These are phyloP conservation scores for Lanistes nyassanus DNA, from an alignment of 1,140 invertebrate genomes.

Conservation along the genomic window DNA sequence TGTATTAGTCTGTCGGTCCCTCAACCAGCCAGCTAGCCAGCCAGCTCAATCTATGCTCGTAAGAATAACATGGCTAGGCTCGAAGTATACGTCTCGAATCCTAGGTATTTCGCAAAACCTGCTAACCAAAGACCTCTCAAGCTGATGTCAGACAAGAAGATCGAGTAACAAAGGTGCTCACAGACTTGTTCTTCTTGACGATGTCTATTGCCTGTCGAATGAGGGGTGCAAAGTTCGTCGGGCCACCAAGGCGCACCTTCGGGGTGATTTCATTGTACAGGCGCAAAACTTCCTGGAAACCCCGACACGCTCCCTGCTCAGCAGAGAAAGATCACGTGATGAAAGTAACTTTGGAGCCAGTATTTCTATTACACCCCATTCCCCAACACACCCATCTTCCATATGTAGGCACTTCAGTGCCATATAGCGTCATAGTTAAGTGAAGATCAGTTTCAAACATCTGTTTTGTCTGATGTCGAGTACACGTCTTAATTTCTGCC, in stretches of 20 bases:
- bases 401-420: too few relatives aligned
- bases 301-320: slow-evolving; percentile 45
- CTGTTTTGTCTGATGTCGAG: too few relatives aligned
- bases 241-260: slow-evolving; percentile 65
- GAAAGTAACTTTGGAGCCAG: too few relatives aligned
- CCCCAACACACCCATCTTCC: too few relatives aligned
- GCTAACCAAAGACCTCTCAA: too few relatives aligned
- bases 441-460: too few relatives aligned
- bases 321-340: too few relatives aligned
- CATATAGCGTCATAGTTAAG: too few relatives aligned
- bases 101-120: too few relatives aligned
- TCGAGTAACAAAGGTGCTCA: slow-evolving; percentile 35
- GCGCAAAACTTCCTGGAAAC: slow-evolving; percentile 54
- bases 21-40: not conserved
- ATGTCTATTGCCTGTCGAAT: slow-evolving; percentile 67
- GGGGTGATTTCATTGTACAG: slow-evolving; percentile 54
- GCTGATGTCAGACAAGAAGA: slow-evolving; percentile 8
- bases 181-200: slow-evolving; percentile 48
- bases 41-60: not conserved
- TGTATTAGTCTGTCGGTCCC: too few relatives aligned
- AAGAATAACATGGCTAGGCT: not conserved
- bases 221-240: slow-evolving; percentile 69
- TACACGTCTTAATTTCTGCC: too few relatives aligned
- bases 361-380: too few relatives aligned
- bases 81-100: not conserved